These are phyloP conservation scores for Cotesia glomerata DNA, from an alignment of 1,140 invertebrate genomes.

Conservation along the genomic window DNA sequence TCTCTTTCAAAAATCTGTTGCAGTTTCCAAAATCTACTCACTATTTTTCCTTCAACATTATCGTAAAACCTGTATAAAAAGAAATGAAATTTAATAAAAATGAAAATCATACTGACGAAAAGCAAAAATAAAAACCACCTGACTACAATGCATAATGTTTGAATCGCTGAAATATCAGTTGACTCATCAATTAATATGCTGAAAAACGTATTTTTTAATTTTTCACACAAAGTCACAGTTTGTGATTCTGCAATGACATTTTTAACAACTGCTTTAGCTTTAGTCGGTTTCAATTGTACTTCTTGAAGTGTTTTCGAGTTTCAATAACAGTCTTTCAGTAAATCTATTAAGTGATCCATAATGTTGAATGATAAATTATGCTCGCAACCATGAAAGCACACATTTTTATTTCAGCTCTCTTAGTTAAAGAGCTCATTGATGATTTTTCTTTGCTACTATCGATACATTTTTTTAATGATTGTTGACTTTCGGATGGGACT, in stretches of 20 bases:
- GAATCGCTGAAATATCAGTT: constrained; percentile 36
- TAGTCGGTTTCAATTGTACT: constrained; percentile 26
- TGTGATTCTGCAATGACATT: constrained; percentile 35
- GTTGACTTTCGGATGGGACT: neutral
- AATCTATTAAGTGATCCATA: constrained; percentile 13
- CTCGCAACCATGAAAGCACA: constrained; percentile 18
- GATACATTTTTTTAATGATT: neutral
- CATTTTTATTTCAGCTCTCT: constrained; percentile 1
- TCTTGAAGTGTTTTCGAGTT: constrained; percentile 26
- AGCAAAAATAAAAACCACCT: neutral
- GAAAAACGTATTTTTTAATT: neutral
- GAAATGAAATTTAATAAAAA: neutral
- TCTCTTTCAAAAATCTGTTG: constrained; percentile 23
- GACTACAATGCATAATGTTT: constrained; percentile 31
- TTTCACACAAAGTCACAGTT: neutral
- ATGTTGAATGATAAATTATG: constrained; percentile 18
- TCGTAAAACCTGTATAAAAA: constrained; percentile 29
- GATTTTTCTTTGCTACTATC: neutral
- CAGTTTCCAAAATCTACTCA: constrained; percentile 35
- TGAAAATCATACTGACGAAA: neutral
- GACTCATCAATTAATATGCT: constrained; percentile 32
- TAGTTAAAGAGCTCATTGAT: neutral
- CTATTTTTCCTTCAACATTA: constrained; percentile 8
- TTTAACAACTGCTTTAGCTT: constrained; percentile 32
- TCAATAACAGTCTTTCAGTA: constrained; percentile 13